phyloP scores from a whole-genome alignment of 2,888 invertebrate species.

The Nemoura dubitans region DNA sequence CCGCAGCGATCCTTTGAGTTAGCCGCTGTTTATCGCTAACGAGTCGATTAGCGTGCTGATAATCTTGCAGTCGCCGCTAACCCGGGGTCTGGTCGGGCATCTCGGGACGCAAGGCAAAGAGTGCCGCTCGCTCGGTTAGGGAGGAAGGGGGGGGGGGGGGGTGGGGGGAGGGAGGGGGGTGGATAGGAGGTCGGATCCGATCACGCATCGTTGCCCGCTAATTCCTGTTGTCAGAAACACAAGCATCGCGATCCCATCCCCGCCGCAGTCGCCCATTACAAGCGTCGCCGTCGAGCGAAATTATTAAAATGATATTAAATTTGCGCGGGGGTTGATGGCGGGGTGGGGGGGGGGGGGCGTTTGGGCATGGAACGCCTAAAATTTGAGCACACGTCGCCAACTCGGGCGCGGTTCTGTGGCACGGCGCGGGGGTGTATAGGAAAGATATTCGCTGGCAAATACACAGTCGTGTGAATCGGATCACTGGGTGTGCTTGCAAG shows the following conservation, averaged over 20 bases:
- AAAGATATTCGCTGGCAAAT: not conserved
- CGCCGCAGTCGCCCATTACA: not conserved
- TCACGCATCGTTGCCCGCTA: slow-evolving; percentile 39
- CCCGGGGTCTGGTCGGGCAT: not conserved
- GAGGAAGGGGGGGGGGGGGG: too few species aligned
- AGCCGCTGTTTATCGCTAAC: not conserved
- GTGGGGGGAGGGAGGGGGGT: too few species aligned
- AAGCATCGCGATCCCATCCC: not conserved
- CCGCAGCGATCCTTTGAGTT: not conserved
- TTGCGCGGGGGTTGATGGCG: slow-evolving; percentile 24
- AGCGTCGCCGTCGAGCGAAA: slow-evolving; percentile 17
- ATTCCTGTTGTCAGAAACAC: slow-evolving; percentile 42
- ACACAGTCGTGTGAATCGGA: not conserved
- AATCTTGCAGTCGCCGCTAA: not conserved
- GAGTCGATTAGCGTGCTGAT: not conserved
- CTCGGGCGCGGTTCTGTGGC: not conserved
- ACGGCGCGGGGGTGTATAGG: too few species aligned
- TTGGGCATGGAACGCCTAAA: too few species aligned
- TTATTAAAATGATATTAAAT: slow-evolving; percentile 38
- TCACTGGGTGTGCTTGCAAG: not conserved
- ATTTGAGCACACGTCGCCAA: slow-evolving; percentile 8
- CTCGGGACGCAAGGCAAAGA: not conserved
- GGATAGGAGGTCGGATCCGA: not conserved
- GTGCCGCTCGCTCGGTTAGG: too few species aligned
- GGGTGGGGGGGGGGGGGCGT: too few species aligned